These are phyloP conservation scores for Calephelis nemesis DNA, from an alignment of 1,140 invertebrate genomes.

Conservation along the genomic window DNA sequence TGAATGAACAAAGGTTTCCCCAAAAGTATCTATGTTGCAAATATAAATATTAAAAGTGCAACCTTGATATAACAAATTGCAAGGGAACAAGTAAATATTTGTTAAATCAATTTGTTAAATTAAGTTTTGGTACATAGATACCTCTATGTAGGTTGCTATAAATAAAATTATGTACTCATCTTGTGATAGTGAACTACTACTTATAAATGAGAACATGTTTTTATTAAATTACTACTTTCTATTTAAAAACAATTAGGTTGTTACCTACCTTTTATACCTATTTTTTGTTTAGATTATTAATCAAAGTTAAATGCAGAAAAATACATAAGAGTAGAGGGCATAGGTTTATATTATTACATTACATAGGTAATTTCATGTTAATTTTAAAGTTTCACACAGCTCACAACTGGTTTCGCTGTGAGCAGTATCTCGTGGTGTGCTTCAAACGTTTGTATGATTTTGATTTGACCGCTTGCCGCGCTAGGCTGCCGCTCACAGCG, in stretches of 20 bases:
- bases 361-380: not conserved
- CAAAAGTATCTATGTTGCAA: too few species aligned
- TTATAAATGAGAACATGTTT: constrained; percentile 25
- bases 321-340: not conserved
- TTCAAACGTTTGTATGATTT: too few species aligned
- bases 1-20: too few species aligned
- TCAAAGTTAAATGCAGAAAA: constrained; percentile 3
- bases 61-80: too few species aligned
- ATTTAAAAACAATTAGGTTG: constrained; percentile 25
- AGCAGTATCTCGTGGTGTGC: too few species aligned
- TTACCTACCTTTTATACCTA: too few species aligned
- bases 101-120: too few species aligned
- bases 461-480: too few species aligned
- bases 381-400: not conserved
- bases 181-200: constrained; percentile 16
- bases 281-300: constrained; percentile 24
- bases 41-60: too few species aligned
- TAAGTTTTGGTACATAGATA: not conserved
- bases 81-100: too few species aligned
- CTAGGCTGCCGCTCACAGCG: too few species aligned
- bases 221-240: constrained; percentile 25
- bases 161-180: constrained; percentile 13
- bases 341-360: not conserved
- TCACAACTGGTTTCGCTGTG: not conserved
- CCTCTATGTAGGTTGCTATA: not conserved